phyloP scores from a whole-genome alignment of 1,140 invertebrate genomes.

The Drosophila baimaii region DNA sequence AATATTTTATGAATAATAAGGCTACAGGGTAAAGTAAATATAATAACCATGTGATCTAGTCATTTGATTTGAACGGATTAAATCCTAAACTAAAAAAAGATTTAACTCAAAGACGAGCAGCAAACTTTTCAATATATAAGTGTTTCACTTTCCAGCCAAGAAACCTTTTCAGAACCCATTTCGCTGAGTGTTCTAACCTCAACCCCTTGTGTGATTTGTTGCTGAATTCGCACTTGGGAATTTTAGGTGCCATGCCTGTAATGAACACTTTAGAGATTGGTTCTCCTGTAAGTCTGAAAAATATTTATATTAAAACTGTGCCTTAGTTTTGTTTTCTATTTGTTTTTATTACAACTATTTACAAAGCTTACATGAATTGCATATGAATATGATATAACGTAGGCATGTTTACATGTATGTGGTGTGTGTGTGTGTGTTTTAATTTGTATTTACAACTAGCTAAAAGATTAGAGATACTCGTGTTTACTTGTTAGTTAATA shows the following conservation, averaged over 20 bases:
- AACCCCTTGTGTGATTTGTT: no score
- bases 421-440: conserved; percentile 6
- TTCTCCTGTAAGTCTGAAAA: not conserved
- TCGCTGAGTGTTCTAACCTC: no score
- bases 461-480: conserved; percentile 48
- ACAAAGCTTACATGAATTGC: conserved; percentile 67
- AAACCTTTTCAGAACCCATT: no score
- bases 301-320: not conserved
- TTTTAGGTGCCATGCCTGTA: not conserved
- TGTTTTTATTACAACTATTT: conserved; percentile 76
- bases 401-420: conserved; percentile 24
- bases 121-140: no score
- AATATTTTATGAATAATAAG: no score
- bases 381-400: conserved; percentile 35
- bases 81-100: no score
- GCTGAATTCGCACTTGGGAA: no score
- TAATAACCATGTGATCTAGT: no score
- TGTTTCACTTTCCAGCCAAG: no score
- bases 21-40: no score
- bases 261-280: not conserved
- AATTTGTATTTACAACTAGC: conserved; percentile 63
- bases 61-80: no score
- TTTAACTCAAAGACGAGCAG: no score
- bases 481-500: conserved; percentile 70
- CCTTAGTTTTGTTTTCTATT: conserved; percentile 27